These are phyloP conservation scores for Hesperophylax magnus DNA, from an alignment of 1,140 invertebrate genomes.

Conservation along the genomic window DNA sequence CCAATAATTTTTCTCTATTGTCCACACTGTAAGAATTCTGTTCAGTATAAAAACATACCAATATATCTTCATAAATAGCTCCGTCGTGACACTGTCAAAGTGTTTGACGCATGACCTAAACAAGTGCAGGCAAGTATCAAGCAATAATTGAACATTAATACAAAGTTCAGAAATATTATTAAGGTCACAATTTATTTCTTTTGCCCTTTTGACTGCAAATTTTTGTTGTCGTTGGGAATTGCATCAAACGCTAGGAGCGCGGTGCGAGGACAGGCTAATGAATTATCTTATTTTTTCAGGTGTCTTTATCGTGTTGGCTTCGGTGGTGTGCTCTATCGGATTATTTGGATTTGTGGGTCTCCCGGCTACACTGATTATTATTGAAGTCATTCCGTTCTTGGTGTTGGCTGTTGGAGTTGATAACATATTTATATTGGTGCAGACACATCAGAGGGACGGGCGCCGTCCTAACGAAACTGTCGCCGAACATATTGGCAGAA, in stretches of 20 bases:
- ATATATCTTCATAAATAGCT: too few relatives aligned
- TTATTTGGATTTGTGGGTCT: conserved; percentile 92
- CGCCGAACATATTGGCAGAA: conserved; percentile 90
- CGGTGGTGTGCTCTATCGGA: conserved; percentile 92
- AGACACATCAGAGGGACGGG: conserved; percentile 83
- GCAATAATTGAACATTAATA: too few relatives aligned
- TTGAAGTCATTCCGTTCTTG: conserved; percentile 98
- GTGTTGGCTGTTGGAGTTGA: conserved; percentile 98
- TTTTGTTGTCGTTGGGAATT: too few relatives aligned
- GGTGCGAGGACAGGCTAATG: not conserved
- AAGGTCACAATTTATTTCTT: too few relatives aligned
- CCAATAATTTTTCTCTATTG: conserved; percentile 28
- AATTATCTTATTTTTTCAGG: conserved; percentile 68
- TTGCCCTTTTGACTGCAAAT: too few relatives aligned
- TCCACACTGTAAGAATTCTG: not conserved
- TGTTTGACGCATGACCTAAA: too few relatives aligned
- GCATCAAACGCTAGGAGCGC: too few relatives aligned
- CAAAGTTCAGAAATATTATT: too few relatives aligned
- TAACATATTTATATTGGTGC: conserved; percentile 99
- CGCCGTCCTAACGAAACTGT: conserved; percentile 81
- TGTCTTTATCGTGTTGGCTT: conserved; percentile 92
- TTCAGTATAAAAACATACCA: too few relatives aligned
- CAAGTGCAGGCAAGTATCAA: too few relatives aligned
- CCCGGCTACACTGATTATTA: conserved; percentile 96
- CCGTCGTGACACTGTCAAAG: too few relatives aligned